A percentile compares a stretch with the other conserved stretches of the same genome.
Evolutionary conservation across 2,888 invertebrate species (phyloP).

Genomic region (Acleris emargana): DNA sequence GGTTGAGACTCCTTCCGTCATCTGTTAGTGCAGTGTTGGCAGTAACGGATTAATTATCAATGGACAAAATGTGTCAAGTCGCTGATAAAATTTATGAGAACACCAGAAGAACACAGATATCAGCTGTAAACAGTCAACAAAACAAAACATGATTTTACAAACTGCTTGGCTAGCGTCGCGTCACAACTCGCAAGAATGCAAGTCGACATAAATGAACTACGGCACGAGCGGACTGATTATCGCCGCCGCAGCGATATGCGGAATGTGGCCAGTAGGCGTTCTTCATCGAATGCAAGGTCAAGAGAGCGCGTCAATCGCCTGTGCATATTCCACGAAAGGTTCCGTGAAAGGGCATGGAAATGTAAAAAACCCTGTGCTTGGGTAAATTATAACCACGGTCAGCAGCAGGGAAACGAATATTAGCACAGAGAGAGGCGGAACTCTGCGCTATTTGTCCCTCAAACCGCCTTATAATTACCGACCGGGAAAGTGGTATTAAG

Average conservation of each 20-base stretch:
- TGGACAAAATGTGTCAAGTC: too few relatives aligned
- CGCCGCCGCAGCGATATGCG: not conserved
- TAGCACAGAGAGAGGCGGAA: conserved; percentile 16
- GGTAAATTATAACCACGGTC: not conserved
- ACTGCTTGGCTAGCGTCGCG: too few relatives aligned
- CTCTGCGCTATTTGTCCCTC: conserved; percentile 24
- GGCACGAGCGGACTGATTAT: not conserved
- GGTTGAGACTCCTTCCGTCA: too few relatives aligned
- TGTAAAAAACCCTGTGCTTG: not conserved
- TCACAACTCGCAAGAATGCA: not conserved
- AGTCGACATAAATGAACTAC: not conserved
- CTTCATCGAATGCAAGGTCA: not conserved
- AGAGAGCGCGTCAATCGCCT: not conserved
- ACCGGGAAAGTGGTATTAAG: conserved; percentile 8
- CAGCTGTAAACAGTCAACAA: too few relatives aligned
- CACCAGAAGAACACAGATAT: too few relatives aligned
- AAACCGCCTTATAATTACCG: conserved; percentile 22
- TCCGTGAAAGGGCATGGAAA: not conserved
- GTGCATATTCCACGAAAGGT: not conserved
- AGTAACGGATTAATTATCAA: too few relatives aligned
- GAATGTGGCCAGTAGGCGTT: not conserved
- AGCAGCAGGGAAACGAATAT: conserved; percentile 1
- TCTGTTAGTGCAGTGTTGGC: too few relatives aligned
- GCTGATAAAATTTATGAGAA: too few relatives aligned
- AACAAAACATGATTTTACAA: too few relatives aligned